phyloP scores from a whole-genome alignment of 2,113 vertebrate species.

The Acanthochromis polyacanthus region DNA sequence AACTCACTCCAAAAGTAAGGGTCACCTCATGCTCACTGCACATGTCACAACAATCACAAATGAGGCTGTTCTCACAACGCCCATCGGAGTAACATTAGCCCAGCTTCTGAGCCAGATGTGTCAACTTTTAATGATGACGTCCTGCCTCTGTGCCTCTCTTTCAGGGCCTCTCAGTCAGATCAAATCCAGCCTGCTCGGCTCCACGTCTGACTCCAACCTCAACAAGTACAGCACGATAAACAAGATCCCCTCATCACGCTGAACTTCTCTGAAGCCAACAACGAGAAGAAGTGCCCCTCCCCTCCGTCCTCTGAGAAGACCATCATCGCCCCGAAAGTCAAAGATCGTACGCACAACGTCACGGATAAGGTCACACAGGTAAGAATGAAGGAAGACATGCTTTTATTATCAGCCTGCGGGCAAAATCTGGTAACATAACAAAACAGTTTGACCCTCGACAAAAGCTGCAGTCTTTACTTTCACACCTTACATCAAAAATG shows the following conservation, averaged over 20 bases:
- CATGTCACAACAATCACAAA: constrained; percentile 43
- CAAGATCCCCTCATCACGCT: constrained; percentile 98
- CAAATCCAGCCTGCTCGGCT: constrained; percentile 96
- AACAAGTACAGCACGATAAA: constrained; percentile 99
- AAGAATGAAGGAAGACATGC: too few species aligned
- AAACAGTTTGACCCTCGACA: too few species aligned
- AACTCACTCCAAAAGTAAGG: constrained; percentile 48
- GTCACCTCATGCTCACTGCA: constrained; percentile 51
- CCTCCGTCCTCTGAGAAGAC: constrained; percentile 97
- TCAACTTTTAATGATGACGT: neutral
- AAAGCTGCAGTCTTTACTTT: too few species aligned
- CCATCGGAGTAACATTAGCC: constrained; percentile 7
- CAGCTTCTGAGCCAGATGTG: neutral
- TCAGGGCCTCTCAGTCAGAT: constrained; percentile 97
- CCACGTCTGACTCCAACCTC: constrained; percentile 98
- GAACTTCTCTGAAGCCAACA: constrained; percentile 97
- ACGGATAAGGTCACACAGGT: constrained; percentile 99
- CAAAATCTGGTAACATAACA: too few species aligned
- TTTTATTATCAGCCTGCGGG: too few species aligned
- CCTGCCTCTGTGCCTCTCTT: constrained; percentile 1
- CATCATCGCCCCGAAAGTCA: constrained; percentile 98
- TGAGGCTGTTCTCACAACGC: constrained; percentile 12
- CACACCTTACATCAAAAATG: too few species aligned
- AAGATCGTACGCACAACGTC: constrained; percentile 97
- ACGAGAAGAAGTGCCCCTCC: constrained; percentile 94